Base-by-base conservation (phyloP, 2,888 invertebrate species). In the Ellobium chinense region DNA sequence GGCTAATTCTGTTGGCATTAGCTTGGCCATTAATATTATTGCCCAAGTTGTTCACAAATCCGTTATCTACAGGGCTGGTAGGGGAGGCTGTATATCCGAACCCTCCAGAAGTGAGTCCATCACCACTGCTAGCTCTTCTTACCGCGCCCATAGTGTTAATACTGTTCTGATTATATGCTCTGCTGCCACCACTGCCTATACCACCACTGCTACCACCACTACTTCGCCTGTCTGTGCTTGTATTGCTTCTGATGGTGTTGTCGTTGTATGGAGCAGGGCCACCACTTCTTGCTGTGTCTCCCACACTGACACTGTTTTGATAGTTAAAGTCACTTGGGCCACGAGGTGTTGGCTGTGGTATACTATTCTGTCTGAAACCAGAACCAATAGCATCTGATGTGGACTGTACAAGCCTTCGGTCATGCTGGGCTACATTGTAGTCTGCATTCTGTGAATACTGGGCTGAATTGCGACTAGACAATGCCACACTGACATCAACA, bases 1-100 rank as follows among this genome's bases (percentile, higher is more conserved):
- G 24, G 27, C 74, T 74, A 9, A 39, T 21, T 46, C 74, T 74
- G 29, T 60, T 63, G 34, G 56, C n/a, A n/a, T 21, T 39, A 18
- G 65, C 18, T 27, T 54, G 12, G 0, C 1, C 7, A 60, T 36
- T 56, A 9, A 12, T 29, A 58, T 7, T 27, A 24, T 34, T 21
- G 21, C 34, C 14, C 4, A 21, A 18, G 56, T 56, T 73, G 21
- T 54, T 54, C 18, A 4, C 3, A n/a, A n/a, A n/a, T n/a, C n/a
- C n/a, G n/a, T n/a, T n/a, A n/a, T n/a, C n/a, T n/a, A n/a, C n/a
- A 24, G 65, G 21, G 18, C 63, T 18, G 24, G 34, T n/a, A 29
- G 76, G 54, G 9, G 29, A 31, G 14, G 14, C 18, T 18, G 18
- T 68, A 36, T 18, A 36, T 2, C n/a, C 18, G 36, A 18, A 36